Evolutionary conservation across 2,113 vertebrate species (phyloP), one percentile per base, ranked within the genome.

Genomic region (Eulemur rufifrons): DNA sequence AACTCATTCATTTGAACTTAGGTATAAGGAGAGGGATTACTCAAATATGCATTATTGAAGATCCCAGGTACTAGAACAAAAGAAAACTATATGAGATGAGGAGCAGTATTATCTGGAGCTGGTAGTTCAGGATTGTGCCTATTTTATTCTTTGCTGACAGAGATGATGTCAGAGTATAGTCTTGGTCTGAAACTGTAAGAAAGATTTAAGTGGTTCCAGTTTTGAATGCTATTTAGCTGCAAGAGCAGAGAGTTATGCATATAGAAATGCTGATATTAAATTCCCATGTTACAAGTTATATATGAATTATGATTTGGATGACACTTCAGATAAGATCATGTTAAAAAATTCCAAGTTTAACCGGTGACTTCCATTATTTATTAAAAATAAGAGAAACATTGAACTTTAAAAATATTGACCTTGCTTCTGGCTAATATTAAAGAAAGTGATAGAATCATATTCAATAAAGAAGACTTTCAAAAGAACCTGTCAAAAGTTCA

Each of bases 301-400:
- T 14, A 8, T n/a, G 39, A 93, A 54, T 69, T 56, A 39, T 77
- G 61, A 91, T 84, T 87, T 89, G 23, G 11, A 50, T 95, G 63
- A 89, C 25, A 89, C 2, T 37, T 92, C 63, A 86, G 39, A 77
- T 56, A 92, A 66, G 23, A 64, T 47, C 25, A 59, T 59, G 7
- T 89, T 45, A 80, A 66, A 92, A 87, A 71, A 17, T 76, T 34
- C 54, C 52, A 95, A 82, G 45, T n/a, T 96, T 87, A 92, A 93
- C 32, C 29, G 66, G 66, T 89, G 54, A 82, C 86, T 45, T 95
- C 15, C 12, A 85, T 93, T 97, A 94, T 77, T 94, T 94, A 78
- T 81, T 89, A 93, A 93, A 92, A 96, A 93, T 92, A 83, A 94
- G 42, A 76, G n/a, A 92, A 96, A 95, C 13, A 93, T 85, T 94